A percentile compares a stretch with the other conserved stretches of the same genome.
Evolutionary conservation across 2,797 vertebrate species (phyloP).

Genomic region (Ficedula albicollis): DNA sequence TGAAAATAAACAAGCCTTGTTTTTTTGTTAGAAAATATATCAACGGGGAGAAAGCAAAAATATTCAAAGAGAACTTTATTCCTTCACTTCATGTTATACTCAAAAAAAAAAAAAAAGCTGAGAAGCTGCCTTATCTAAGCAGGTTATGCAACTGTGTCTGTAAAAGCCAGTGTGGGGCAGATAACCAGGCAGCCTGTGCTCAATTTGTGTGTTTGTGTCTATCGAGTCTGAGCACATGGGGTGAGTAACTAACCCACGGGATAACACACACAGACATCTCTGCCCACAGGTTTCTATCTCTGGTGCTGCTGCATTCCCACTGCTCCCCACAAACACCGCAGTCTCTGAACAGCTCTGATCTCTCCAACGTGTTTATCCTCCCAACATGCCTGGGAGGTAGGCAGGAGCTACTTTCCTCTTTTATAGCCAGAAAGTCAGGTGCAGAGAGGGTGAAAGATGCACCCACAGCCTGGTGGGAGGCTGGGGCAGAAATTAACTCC

Average conservation of each 20-base stretch:
- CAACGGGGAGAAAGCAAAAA: neutral
- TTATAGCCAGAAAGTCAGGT: neutral
- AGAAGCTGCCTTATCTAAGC: neutral
- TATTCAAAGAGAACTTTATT: neutral
- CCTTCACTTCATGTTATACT: neutral
- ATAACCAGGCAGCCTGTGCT: slow-evolving; percentile 19
- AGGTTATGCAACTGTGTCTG: neutral
- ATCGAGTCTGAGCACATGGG: slow-evolving; percentile 21
- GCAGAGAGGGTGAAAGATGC: neutral
- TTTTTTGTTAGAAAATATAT: slow-evolving; percentile 38
- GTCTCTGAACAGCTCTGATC: neutral
- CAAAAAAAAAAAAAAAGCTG: neutral
- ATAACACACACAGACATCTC: slow-evolving; percentile 13
- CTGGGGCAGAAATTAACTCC: neutral
- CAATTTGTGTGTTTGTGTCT: slow-evolving; percentile 6
- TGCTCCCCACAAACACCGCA: neutral
- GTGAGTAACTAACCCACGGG: slow-evolving; percentile 24
- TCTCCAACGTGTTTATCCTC: neutral
- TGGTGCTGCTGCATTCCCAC: slow-evolving; percentile 18
- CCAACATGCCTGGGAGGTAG: neutral
- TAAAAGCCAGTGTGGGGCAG: neutral
- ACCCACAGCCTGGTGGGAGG: neutral
- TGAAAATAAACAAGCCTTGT: neutral
- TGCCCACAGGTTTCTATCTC: slow-evolving; percentile 63
- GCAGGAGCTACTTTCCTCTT: neutral